Conservation (phyloP, 2,113 vertebrate species). For the Nesoenas mayeri region DNA sequence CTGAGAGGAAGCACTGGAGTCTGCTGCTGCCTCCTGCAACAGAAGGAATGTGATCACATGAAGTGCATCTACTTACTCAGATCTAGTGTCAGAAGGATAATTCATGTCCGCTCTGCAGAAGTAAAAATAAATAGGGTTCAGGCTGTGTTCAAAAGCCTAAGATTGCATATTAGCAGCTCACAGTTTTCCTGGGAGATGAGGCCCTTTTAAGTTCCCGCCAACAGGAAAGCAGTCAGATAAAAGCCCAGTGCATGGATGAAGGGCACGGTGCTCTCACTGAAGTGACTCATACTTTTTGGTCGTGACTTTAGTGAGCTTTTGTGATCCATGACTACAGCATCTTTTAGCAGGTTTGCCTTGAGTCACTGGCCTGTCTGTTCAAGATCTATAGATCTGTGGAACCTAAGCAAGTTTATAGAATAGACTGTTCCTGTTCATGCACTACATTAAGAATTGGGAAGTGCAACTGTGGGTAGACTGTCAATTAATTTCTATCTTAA, state of each 20-base stretch:
- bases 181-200: neutral
- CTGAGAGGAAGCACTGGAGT: slow-evolving; percentile 7
- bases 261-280: neutral
- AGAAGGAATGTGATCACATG: neutral
- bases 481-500: slow-evolving; percentile 38
- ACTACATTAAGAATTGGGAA: neutral
- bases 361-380: slow-evolving; percentile 35
- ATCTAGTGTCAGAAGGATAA: slow-evolving; percentile 37
- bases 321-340: neutral
- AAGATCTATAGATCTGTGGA: neutral
- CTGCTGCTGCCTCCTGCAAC: neutral
- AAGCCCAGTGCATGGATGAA: neutral
- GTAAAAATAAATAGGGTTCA: slow-evolving; percentile 69
- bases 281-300: neutral
- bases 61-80: slow-evolving; percentile 10
- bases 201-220: neutral
- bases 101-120: slow-evolving; percentile 19
- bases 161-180: neutral
- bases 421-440: neutral
- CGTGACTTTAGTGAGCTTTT: slow-evolving; percentile 32
- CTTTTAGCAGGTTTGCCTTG: slow-evolving; percentile 6
- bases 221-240: neutral
- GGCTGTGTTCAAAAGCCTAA: slow-evolving; percentile 33
- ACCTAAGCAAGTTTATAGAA: neutral
- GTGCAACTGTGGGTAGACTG: slow-evolving; percentile 40